These are phyloP conservation scores for Gymnobelideus leadbeateri DNA, from an alignment of 2,113 vertebrate species.

Conservation along the genomic window DNA sequence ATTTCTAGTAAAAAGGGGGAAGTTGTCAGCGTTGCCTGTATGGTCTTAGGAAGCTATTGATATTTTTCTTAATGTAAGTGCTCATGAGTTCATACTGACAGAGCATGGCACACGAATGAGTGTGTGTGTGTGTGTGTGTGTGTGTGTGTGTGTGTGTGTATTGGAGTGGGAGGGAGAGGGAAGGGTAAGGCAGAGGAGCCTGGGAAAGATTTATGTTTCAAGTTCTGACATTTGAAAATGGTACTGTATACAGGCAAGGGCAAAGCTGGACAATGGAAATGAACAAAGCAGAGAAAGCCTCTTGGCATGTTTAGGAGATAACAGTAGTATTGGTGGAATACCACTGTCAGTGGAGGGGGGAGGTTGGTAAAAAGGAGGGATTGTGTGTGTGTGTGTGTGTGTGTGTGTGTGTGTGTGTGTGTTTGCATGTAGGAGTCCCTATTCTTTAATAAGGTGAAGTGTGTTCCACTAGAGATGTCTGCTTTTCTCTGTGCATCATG, in stretches of 20 bases:
- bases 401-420: not conserved
- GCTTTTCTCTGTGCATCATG: not conserved
- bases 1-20: not conserved
- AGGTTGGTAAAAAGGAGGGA: no score
- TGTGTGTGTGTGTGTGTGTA: not conserved
- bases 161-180: not conserved
- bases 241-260: not conserved
- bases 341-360: no score
- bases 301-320: not conserved
- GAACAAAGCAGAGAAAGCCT: not conserved
- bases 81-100: not conserved
- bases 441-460: not conserved
- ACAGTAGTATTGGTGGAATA: not conserved
- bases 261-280: not conserved
- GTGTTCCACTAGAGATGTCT: not conserved
- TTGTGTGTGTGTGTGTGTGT: no score
- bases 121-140: not conserved
- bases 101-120: no score
- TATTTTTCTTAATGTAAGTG: slow-evolving; percentile 8
- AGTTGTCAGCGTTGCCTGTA: not conserved
- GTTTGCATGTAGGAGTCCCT: not conserved
- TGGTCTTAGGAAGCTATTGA: not conserved
- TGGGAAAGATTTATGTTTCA: not conserved
- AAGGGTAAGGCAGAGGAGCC: not conserved
- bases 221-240: not conserved